These are phyloP conservation scores for Neodiprion pinetum DNA, from an alignment of 1,140 invertebrate species.

Conservation along the genomic window DNA sequence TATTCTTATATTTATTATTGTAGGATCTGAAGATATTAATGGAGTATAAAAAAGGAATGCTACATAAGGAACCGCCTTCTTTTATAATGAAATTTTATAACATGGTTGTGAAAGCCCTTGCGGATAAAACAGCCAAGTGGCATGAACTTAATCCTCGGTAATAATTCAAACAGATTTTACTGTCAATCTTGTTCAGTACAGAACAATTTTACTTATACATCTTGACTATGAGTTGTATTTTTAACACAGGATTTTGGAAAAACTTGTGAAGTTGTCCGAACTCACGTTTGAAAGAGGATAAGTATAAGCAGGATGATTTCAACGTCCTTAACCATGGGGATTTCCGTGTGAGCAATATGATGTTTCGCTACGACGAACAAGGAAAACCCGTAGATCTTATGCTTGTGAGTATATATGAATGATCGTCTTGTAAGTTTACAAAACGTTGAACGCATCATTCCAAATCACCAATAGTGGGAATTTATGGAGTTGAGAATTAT, in stretches of 20 bases:
- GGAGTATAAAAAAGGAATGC: conserved; percentile 51
- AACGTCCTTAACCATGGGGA: conserved; percentile 72
- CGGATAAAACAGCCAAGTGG: conserved; percentile 46
- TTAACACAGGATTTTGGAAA: conserved; percentile 52
- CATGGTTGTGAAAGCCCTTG: conserved; percentile 36
- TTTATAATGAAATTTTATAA: conserved; percentile 45
- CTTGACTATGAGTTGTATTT: neutral
- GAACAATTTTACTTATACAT: conserved; percentile 9
- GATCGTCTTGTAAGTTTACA: neutral
- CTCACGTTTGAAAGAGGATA: conserved; percentile 41
- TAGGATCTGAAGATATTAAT: neutral
- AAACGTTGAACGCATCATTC: no score
- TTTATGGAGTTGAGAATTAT: no score
- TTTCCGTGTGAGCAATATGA: conserved; percentile 72
- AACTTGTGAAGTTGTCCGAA: conserved; percentile 50
- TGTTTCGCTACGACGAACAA: conserved; percentile 65
- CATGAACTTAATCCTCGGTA: conserved; percentile 42
- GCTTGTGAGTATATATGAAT: conserved; percentile 58
- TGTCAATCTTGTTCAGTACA: conserved; percentile 18
- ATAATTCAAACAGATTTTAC: conserved; percentile 9
- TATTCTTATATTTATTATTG: no score
- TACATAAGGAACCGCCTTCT: conserved; percentile 34
- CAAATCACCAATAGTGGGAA: no score
- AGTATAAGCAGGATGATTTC: conserved; percentile 56
- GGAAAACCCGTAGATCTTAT: conserved; percentile 60